Percentiles rank a stretch among this genome's conserved stretches.
These are phyloP conservation scores for Rhopalosiphum padi DNA, from an alignment of 1,140 invertebrate species.

Conservation along the genomic window DNA sequence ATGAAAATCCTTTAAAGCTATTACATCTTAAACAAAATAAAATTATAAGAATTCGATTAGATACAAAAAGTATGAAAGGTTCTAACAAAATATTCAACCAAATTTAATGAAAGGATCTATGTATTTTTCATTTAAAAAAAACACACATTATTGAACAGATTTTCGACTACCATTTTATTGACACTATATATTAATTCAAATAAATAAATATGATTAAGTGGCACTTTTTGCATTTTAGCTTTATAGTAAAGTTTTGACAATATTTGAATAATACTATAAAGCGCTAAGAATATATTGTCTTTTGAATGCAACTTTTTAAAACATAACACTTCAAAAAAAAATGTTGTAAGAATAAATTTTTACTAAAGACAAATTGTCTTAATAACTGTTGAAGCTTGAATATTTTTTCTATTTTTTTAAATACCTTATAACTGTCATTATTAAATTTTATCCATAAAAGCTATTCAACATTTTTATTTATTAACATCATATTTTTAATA, in stretches of 20 bases:
- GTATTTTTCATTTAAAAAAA: neutral
- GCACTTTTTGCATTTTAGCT: neutral
- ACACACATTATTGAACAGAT: accelerated
- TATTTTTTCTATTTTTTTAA: neutral
- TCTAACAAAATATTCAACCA: neutral
- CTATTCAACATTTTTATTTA: neutral
- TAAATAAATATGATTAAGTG: neutral
- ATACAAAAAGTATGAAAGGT: neutral
- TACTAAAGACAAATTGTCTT: neutral
- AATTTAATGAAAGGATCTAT: neutral
- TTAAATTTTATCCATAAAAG: neutral
- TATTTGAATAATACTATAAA: neutral
- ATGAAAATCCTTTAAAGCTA: neutral
- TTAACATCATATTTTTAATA: neutral
- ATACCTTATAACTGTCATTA: too few species aligned
- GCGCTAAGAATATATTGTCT: neutral
- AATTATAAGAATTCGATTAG: neutral
- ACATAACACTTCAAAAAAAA: neutral
- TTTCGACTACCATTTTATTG: neutral
- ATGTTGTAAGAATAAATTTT: neutral
- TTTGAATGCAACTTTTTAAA: neutral
- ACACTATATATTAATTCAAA: neutral
- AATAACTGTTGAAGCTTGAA: neutral
- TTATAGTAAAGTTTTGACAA: neutral
- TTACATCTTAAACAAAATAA: neutral